Conservation (phyloP, 2,888 invertebrate genomes). For the Nycteola revayana region DNA sequence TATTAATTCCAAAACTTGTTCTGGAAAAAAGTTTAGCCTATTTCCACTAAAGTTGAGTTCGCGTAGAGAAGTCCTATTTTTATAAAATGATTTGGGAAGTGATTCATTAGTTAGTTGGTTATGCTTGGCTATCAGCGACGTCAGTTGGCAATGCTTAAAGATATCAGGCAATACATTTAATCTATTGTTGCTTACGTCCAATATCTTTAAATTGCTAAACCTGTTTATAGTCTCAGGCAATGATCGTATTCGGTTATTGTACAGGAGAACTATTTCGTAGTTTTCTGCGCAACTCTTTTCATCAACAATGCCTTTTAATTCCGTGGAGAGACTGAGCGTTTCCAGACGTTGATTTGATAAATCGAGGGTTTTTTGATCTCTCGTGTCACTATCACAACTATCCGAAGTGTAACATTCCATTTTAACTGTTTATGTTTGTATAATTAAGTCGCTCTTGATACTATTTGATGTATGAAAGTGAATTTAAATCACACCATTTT, state of each 20-base stretch:
- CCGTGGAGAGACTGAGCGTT: slow-evolving; percentile 77
- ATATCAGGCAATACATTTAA: slow-evolving; percentile 89
- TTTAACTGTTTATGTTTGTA: slow-evolving; percentile 31
- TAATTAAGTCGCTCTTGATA: slow-evolving; percentile 23
- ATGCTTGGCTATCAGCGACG: slow-evolving; percentile 92
- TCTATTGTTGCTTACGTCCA: slow-evolving; percentile 95
- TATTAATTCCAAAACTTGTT: slow-evolving; percentile 90
- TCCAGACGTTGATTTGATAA: slow-evolving; percentile 79
- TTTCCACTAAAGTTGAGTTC: slow-evolving; percentile 98
- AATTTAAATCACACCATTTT: slow-evolving; percentile 52
- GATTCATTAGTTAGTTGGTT: slow-evolving; percentile 92
- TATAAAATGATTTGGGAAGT: slow-evolving; percentile 92
- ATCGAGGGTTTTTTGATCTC: slow-evolving; percentile 87
- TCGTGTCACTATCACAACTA: slow-evolving; percentile 90
- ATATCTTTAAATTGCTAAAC: slow-evolving; percentile 88
- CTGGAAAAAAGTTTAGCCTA: slow-evolving; percentile 90
- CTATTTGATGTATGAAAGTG: slow-evolving; percentile 24
- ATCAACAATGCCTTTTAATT: slow-evolving; percentile 83
- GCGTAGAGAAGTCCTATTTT: slow-evolving; percentile 83
- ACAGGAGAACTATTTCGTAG: slow-evolving; percentile 89
- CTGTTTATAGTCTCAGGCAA: slow-evolving; percentile 84
- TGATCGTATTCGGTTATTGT: slow-evolving; percentile 90
- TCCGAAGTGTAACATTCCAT: slow-evolving; percentile 94
- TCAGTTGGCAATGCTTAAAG: slow-evolving; percentile 87
- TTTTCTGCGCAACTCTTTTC: slow-evolving; percentile 81